These are phyloP conservation scores for Oreochromis mossambicus DNA, from an alignment of 2,797 vertebrate species.

Conservation along the genomic window DNA sequence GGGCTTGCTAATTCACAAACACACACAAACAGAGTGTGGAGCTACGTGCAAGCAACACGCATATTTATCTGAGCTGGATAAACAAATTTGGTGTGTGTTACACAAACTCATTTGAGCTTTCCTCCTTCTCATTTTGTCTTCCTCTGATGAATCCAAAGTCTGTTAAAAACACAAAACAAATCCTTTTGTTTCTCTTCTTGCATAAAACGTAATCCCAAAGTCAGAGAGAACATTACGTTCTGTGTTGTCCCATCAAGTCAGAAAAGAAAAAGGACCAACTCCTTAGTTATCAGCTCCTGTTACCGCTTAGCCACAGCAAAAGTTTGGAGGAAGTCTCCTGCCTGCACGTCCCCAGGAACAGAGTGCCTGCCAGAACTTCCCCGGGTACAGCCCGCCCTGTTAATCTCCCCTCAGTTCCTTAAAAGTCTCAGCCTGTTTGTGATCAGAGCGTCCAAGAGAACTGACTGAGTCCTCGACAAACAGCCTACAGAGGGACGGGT, in stretches of 20 bases:
- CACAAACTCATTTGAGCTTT: background rate
- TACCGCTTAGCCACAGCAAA: background rate
- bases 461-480: background rate
- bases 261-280: background rate
- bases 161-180: background rate
- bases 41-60: background rate
- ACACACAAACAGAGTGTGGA: background rate
- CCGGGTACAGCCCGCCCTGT: background rate
- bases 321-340: background rate
- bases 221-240: background rate
- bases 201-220: background rate
- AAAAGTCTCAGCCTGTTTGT: slow-evolving; percentile 9
- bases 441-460: background rate
- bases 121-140: background rate
- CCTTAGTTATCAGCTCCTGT: background rate
- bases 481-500: background rate
- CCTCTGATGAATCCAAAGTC: background rate
- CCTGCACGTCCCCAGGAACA: background rate
- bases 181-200: background rate
- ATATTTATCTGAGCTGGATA: background rate
- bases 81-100: background rate
- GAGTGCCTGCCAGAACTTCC: background rate
- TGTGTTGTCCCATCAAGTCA: background rate
- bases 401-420: slow-evolving; percentile 26
- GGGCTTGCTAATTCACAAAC: slow-evolving; percentile 32